Evolutionary conservation across 2,113 vertebrate species (phyloP).

Genomic region (Helogale parvula): DNA sequence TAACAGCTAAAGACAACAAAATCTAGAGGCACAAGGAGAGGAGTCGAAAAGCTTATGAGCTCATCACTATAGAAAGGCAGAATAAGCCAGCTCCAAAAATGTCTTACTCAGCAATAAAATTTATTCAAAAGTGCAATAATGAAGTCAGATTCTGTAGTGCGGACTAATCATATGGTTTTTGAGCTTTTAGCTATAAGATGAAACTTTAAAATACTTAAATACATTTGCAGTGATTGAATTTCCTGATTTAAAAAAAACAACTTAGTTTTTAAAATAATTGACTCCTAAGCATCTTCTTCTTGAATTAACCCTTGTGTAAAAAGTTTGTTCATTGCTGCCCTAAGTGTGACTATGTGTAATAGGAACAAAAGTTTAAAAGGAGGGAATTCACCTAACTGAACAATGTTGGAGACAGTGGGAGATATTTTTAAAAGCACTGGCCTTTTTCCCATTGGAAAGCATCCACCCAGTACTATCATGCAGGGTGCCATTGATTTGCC

Average conservation of each 20-base stretch:
- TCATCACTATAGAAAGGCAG: slow-evolving; percentile 1
- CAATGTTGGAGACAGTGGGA: not conserved
- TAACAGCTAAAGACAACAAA: not conserved
- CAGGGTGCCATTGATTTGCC: not conserved
- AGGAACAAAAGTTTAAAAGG: not conserved
- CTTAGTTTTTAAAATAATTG: not conserved
- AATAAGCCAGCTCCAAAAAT: not conserved
- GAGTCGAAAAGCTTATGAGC: not conserved
- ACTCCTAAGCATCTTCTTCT: not conserved
- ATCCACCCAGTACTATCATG: not conserved
- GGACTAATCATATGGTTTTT: not conserved
- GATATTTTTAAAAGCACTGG: not conserved
- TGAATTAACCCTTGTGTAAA: not conserved
- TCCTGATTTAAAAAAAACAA: not conserved
- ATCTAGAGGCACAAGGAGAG: not conserved
- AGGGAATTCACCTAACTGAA: not conserved
- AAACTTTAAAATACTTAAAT: not conserved
- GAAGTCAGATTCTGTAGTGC: not conserved
- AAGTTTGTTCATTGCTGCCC: not conserved
- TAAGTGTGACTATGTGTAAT: not conserved
- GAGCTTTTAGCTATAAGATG: not conserved
- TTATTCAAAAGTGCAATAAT: not conserved
- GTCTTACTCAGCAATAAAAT: not conserved
- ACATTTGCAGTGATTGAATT: not conserved
- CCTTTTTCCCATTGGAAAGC: not conserved